A percentile compares a stretch with the other conserved stretches of the same genome.
Conservation (phyloP, 2,797 vertebrate genomes). For the Sternotherus odoratus region DNA sequence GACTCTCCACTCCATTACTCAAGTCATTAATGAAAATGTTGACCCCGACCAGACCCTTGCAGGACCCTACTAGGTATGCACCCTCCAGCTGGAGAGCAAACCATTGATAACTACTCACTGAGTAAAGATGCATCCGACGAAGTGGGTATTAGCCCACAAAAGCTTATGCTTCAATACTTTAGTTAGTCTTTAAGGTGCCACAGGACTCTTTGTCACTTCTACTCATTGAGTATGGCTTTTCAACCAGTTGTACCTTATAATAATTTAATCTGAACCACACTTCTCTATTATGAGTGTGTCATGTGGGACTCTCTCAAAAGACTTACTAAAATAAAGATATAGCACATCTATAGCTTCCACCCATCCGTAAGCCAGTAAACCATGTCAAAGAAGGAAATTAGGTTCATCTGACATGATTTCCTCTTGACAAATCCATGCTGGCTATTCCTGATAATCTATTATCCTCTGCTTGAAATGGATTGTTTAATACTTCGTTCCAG, state of each 20-base stretch:
- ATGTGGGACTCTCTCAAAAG: too few species aligned
- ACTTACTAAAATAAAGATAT: not conserved
- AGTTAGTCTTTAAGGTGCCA: too few species aligned
- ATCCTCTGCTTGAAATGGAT: not conserved
- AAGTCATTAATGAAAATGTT: not conserved
- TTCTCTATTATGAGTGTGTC: not conserved
- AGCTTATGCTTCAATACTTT: too few species aligned
- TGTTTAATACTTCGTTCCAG: not conserved
- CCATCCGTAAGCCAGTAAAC: not conserved
- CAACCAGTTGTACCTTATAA: not conserved
- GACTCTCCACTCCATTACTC: not conserved
- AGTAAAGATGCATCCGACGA: too few species aligned
- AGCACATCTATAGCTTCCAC: not conserved
- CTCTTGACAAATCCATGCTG: not conserved
- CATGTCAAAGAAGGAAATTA: not conserved
- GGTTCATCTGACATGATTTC: not conserved
- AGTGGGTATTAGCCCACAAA: too few species aligned
- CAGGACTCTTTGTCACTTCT: too few species aligned
- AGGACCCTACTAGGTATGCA: not conserved
- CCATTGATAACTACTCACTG: too few species aligned
- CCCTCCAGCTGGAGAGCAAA: not conserved
- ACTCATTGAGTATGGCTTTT: not conserved
- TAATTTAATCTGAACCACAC: not conserved
- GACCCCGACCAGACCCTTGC: not conserved
- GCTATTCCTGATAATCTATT: not conserved